Evolutionary conservation across 2,888 invertebrate genomes (phyloP), one percentile per base, ranked within the genome.

Genomic region (Caenorhabditis sp.): DNA sequence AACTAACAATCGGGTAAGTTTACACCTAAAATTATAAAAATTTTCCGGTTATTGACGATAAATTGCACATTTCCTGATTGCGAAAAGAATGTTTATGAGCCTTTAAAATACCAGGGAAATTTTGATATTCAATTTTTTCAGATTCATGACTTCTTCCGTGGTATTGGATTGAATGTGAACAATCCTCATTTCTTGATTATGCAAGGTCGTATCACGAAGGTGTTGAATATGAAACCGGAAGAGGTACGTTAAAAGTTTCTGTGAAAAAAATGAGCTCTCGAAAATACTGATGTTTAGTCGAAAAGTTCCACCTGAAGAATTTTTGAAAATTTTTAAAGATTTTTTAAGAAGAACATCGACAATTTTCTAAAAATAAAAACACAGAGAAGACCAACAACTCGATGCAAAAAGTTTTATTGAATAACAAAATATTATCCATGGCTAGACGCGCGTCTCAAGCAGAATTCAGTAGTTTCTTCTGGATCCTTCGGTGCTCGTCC

Each of bases 151-250:
- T 90, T 99, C 88, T 99, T 99, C 89, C 94, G 95, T 84, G 95
- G 96, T 0, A 93, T 99, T 7, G 96, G 97, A 88, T 90, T 99
- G 50, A 99, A 99, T 88, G 95, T 99, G 1, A 99, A 99, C 90
- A 99, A 99, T 90, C 99, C 99, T 0, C 97, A 99, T 89, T 99
- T 89, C 52, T 91, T 99, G 43, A 99, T 99, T 86, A 97, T 99
- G 97, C 99, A 99, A 91, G 99, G 99, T 0, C 92, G 95, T 78
- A 96, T 99, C 81, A 97, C 97, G 1, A 97, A 99, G 90, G 97
- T 99, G 1, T 90, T 99, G 27, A 97, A 95, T 88, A 99, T 99
- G 97, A 99, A 97, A 88, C 96, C 99, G 0, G 92, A 92, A 56
- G 97, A 99, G 91, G 94, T 94, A 89, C 87, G 17, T 38, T 23